Evolutionary conservation across 2,888 invertebrate species (phyloP).

Genomic region (Hyles lineata): DNA sequence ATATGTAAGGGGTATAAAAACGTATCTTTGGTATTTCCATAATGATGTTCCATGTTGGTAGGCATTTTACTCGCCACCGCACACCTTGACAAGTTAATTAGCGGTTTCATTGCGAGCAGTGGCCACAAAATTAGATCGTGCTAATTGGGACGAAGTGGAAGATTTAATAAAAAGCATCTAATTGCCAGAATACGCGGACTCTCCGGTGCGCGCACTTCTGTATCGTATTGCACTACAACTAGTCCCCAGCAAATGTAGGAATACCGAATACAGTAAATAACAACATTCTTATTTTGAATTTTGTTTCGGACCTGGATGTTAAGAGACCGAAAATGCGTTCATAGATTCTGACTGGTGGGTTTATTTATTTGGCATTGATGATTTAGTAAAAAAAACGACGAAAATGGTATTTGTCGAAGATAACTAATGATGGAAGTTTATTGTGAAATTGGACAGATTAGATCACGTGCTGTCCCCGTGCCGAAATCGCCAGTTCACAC

Average conservation of each 20-base stretch:
- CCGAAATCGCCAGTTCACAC: no score
- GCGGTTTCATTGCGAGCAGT: slow-evolving; percentile 68
- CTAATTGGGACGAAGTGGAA: slow-evolving; percentile 70
- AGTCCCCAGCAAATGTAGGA: neutral
- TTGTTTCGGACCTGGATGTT: no score
- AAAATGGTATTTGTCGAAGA: neutral
- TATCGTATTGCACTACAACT: neutral
- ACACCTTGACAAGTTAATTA: slow-evolving; percentile 77
- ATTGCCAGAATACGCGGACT: slow-evolving; percentile 53
- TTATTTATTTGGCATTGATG: neutral
- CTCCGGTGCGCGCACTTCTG: neutral
- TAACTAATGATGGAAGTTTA: neutral
- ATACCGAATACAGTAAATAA: no score
- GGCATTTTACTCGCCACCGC: slow-evolving; percentile 17
- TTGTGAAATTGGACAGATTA: slow-evolving; percentile 7
- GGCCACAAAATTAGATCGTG: slow-evolving; percentile 75
- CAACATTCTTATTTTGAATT: no score
- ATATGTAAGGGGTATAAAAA: neutral
- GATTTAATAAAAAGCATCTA: slow-evolving; percentile 73
- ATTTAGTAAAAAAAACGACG: no score
- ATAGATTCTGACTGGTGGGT: no score
- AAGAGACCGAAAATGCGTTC: no score
- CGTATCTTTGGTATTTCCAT: neutral
- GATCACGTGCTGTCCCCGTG: neutral
- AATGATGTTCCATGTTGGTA: slow-evolving; percentile 9